Base-by-base conservation (phyloP, 1,140 invertebrate species). In the Brachystomella parvula region DNA sequence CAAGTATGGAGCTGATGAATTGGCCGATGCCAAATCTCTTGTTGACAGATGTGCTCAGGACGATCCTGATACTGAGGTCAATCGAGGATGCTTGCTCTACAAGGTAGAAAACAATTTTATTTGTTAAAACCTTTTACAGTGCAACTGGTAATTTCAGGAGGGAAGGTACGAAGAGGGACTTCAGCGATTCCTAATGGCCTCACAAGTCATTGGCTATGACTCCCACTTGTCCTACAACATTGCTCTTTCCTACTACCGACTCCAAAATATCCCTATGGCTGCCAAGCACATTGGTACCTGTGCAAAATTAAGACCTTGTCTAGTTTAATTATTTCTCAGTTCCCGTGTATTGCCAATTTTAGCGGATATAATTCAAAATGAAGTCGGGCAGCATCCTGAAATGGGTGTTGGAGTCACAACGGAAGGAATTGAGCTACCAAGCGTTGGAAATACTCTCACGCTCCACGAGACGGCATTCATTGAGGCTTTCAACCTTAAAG, bases 401-500 rank as follows among this genome's bases (percentile, higher is more conserved):
- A 79, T 99, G 70, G 92, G 91, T 71, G 94, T 99, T 35, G 96
- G 96, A 0, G 93, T 96, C 85, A 92, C 92, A 75, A 94, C 94
- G n/a, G 96, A 99, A 79, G 94, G 94, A 9, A 92, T 95, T 69
- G 93, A 96, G 82, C 88, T 96, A 2, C 83, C 92, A 72, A 97
- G 94, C 79, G 96, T 99, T 53, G 96, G 96, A 19, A 99, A 99
- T 79, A 96, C 95, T 1, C 80, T 96, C 39, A 92, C 91, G 0
- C 83, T 99, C 56, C 94, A 98, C 76, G 89, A 98, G 78, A 97
- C 96, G 26, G 94, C 94, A 33, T 80, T 99, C 1, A 93, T 98
- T 19, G 96, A 99, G 81, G 95, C 96, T 0, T 97, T 98, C 75
- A 99, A 99, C 81, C 82, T 99, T 0, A 98, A 98, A 82, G 95